A percentile compares a stretch with the other conserved stretches of the same genome.
Conservation (phyloP, 2,888 invertebrate genomes). For the Seladonia tumulorum region DNA sequence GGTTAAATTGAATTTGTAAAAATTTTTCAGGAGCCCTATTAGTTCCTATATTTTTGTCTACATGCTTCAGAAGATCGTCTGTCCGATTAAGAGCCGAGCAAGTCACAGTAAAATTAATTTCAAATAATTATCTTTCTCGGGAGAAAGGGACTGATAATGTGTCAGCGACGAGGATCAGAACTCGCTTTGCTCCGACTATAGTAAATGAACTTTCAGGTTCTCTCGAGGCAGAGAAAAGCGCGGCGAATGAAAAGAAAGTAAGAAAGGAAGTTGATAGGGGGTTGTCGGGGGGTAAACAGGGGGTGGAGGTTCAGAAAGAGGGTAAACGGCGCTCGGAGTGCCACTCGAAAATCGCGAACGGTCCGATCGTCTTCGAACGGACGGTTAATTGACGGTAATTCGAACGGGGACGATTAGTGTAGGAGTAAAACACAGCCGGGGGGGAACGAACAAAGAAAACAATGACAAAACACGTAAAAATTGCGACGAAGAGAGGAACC, state of each 20-base stretch:
- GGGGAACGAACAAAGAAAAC: not conserved
- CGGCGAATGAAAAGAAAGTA: not conserved
- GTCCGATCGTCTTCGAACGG: slow-evolving; percentile 23
- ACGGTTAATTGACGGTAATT: slow-evolving; percentile 12
- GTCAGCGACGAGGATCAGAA: not conserved
- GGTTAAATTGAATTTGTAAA: too few species aligned
- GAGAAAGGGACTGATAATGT: too few species aligned
- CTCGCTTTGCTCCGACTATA: not conserved
- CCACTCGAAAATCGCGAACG: slow-evolving; percentile 28
- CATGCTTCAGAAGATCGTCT: too few species aligned
- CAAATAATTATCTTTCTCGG: not conserved
- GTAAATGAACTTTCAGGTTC: slow-evolving; percentile 7
- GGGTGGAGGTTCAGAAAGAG: not conserved
- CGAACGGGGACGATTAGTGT: not conserved
- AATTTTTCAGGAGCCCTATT: too few species aligned
- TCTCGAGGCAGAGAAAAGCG: not conserved
- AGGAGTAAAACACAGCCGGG: not conserved
- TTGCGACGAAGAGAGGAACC: not conserved
- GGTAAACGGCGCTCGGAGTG: slow-evolving; percentile 12
- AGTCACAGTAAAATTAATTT: not conserved
- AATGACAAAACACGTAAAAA: not conserved
- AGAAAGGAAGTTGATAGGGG: not conserved
- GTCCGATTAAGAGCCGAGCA: too few species aligned
- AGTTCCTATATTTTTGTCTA: too few species aligned
- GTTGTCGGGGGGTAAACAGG: not conserved